Evolutionary conservation across 2,888 invertebrate species (phyloP).

Genomic region (Globia sparganii): DNA sequence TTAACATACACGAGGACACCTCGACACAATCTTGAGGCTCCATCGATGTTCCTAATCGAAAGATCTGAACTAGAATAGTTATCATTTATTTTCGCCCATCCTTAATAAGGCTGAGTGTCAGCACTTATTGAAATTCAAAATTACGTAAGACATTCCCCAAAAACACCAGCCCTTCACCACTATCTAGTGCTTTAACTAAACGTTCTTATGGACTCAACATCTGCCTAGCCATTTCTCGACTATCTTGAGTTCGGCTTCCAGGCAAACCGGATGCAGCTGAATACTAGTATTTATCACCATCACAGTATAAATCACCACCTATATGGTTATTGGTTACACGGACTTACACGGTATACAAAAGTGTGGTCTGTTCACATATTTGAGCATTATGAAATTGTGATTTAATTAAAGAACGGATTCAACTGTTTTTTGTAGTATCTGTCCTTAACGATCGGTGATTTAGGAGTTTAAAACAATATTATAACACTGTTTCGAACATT

Average conservation of each 20-base stretch:
- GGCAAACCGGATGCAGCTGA: neutral
- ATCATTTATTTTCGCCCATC: neutral
- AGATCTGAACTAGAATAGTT: neutral
- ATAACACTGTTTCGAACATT: neutral
- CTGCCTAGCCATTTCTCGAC: too few relatives aligned
- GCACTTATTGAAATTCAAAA: too few relatives aligned
- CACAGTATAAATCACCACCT: neutral
- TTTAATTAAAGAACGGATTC: neutral
- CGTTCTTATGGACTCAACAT: too few relatives aligned
- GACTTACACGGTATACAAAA: neutral
- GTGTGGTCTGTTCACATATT: neutral
- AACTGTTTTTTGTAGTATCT: neutral
- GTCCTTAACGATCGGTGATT: neutral
- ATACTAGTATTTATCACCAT: neutral
- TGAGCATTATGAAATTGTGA: neutral
- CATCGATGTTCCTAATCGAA: neutral
- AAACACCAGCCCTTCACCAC: too few relatives aligned
- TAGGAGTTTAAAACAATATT: neutral
- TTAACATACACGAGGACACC: constrained; percentile 9
- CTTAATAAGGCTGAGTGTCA: too few relatives aligned
- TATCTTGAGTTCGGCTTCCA: neutral
- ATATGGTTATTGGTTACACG: neutral
- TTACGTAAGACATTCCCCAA: too few relatives aligned
- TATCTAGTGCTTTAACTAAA: too few relatives aligned
- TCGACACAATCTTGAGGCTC: neutral